Percentiles rank a stretch among this genome's conserved stretches.
Conservation (phyloP, 1,140 invertebrate species). For the Coelopa frigida region DNA sequence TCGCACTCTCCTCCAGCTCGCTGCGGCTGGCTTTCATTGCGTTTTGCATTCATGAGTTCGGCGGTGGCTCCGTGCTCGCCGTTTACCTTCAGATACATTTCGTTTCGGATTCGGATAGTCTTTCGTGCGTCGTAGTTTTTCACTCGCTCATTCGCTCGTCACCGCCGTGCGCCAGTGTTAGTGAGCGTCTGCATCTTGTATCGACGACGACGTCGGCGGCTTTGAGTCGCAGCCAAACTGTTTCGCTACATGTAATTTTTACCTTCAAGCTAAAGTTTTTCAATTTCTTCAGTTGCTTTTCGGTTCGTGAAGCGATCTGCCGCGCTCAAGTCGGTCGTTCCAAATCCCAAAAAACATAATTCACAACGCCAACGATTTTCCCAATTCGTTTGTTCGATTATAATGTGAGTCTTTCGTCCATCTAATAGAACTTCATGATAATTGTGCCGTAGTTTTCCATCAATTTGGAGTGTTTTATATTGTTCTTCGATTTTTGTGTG, state of each 20-base stretch:
- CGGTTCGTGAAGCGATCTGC: conserved; percentile 43
- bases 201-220: neutral
- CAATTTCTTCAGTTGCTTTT: conserved; percentile 44
- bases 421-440: neutral
- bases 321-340: conserved; percentile 16
- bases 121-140: neutral
- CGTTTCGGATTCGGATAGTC: too few relatives aligned
- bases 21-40: neutral
- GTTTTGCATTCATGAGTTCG: neutral
- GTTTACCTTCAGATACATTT: neutral
- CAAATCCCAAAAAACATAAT: conserved; percentile 2
- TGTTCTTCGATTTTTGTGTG: too few relatives aligned
- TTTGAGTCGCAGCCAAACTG: neutral
- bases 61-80: neutral
- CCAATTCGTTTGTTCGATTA: neutral
- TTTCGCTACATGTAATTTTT: conserved; percentile 19
- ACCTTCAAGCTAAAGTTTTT: conserved; percentile 42
- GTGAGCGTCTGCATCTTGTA: neutral
- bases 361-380: neutral
- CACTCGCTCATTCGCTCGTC: neutral
- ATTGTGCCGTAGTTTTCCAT: neutral
- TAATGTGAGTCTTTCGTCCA: neutral
- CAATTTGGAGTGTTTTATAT: conserved; percentile 2
- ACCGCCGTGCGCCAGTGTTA: neutral
- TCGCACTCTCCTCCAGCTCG: neutral